A percentile compares a stretch with the other conserved stretches of the same genome.
Conservation (phyloP, 2,797 vertebrate species). For the Leontocebus nigricollis region DNA sequence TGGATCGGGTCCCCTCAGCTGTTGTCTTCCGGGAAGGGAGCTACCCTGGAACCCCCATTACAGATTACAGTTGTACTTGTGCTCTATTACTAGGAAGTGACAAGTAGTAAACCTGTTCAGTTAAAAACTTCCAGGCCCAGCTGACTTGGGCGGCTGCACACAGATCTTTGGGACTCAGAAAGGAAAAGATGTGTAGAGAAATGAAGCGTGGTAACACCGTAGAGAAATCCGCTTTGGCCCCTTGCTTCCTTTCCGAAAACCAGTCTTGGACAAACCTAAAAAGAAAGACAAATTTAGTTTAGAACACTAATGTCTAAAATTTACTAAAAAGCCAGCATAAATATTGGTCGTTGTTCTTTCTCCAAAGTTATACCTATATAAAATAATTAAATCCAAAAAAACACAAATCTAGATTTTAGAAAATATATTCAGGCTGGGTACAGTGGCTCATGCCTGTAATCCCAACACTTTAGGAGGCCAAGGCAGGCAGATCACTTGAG, state of each 20-base stretch:
- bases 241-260: conserved; percentile 85
- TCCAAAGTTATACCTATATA: not conserved
- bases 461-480: not conserved
- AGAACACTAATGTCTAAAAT: not conserved
- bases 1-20: not conserved
- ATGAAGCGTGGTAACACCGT: conserved; percentile 88
- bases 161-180: conserved; percentile 89
- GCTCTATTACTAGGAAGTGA: not conserved
- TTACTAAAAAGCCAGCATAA: not conserved
- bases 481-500: not conserved
- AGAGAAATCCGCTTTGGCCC: conserved; percentile 88
- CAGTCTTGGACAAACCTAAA: conserved; percentile 87
- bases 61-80: not conserved
- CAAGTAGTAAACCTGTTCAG: conserved; percentile 88
- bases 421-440: not conserved
- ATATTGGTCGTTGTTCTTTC: not conserved
- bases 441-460: not conserved
- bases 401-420: not conserved
- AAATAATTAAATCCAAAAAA: conserved; percentile 4
- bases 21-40: not conserved
- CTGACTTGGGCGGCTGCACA: conserved; percentile 88
- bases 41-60: not conserved
- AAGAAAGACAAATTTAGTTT: conserved; percentile 50
- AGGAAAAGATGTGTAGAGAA: conserved; percentile 91
- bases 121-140: conserved; percentile 92